phyloP scores from a whole-genome alignment of 2,888 invertebrate genomes.

The Sycophila texana region DNA sequence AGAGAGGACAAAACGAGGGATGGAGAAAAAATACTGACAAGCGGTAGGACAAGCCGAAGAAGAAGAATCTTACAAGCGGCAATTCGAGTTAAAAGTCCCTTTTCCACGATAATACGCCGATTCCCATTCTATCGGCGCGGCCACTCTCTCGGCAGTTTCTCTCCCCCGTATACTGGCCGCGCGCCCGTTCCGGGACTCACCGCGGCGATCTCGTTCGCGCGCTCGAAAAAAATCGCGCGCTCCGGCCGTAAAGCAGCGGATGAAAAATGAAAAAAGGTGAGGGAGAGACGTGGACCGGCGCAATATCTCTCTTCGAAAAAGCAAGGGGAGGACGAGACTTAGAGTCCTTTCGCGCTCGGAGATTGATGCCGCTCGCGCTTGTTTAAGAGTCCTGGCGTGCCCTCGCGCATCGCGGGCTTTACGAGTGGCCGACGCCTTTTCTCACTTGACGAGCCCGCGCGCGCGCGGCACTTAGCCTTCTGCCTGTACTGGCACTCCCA shows the following conservation, averaged over 20 bases:
- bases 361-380: conserved; percentile 33
- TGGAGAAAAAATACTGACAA: conserved; percentile 38
- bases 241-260: neutral
- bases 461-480: conserved; percentile 7
- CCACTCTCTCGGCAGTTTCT: no score
- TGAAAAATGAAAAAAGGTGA: conserved; percentile 19
- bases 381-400: conserved; percentile 1
- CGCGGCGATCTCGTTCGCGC: conserved; percentile 16
- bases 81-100: conserved; percentile 48
- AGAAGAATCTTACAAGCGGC: conserved; percentile 55
- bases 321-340: neutral
- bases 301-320: conserved; percentile 31
- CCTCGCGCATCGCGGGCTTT: neutral
- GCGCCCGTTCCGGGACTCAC: conserved; percentile 32
- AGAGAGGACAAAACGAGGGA: conserved; percentile 13
- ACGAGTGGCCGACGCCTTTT: conserved; percentile 14
- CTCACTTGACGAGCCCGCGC: conserved; percentile 6
- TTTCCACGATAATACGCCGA: conserved; percentile 54
- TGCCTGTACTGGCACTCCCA: conserved; percentile 9
- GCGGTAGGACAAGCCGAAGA: conserved; percentile 49
- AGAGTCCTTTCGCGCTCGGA: conserved; percentile 12
- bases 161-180: neutral
- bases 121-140: conserved; percentile 55
- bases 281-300: neutral
- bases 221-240: conserved; percentile 45